Evolutionary conservation across 2,888 invertebrate genomes (phyloP), one percentile per base, ranked within the genome.

Genomic region (Ormyrus rosae): DNA sequence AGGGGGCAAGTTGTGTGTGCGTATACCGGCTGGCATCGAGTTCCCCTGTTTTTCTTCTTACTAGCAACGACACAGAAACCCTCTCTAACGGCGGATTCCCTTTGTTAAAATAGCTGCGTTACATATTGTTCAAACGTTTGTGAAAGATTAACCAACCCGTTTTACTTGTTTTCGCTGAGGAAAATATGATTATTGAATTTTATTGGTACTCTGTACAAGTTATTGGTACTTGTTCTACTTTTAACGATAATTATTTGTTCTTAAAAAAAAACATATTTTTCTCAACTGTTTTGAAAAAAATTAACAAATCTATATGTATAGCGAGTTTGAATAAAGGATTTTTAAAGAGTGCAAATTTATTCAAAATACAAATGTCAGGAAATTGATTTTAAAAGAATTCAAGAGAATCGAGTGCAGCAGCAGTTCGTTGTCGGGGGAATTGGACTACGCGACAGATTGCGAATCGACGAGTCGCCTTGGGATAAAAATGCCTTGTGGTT

Each of bases 401-500:
- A 48, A 19, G 61, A 68, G 61, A 13, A 13, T 13, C 68, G 46
- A 7, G 55, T 10, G 1, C 53, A 68, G 8, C 50, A n/a, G 50
- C n/a, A 50, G 50, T 11, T 48, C 58, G 10, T 11, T 53, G 11
- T 53, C 60, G 53, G 60, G 55, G 61, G 11, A 50, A 48, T 50
- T 77, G 81, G 85, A 84, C 68, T 85, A 87, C 86, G 79, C 82
- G n/a, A 86, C 85, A 70, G 85, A 85, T 81, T 83, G 46, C 51
- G 79, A 82, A 13, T 77, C 82, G 9, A 8, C 72, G n/a, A 67
- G 19, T 48, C 56, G 45, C 55, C 55, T 69, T 8, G 67, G 61
- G 10, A 68, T 72, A 64, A 83, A 56, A 67, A 89, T 89, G 89
- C 89, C 89, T 53, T 86, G 87, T 76, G 86, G 86, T 13, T 84